These are phyloP conservation scores for Okamejei kenojei DNA, from an alignment of 2,797 vertebrate genomes.

Conservation along the genomic window DNA sequence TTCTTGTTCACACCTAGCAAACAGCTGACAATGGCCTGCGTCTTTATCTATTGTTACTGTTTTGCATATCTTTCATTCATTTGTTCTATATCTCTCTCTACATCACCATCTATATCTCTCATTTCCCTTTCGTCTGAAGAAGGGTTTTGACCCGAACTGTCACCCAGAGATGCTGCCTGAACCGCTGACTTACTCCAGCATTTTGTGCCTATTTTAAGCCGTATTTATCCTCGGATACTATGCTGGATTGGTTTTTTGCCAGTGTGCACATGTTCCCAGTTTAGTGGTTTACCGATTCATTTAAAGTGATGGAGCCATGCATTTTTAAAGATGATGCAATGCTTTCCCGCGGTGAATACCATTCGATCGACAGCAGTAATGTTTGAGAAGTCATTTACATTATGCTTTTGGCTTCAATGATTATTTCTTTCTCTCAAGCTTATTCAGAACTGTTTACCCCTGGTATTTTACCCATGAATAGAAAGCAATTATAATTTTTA, in stretches of 20 bases:
- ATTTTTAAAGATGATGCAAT: constrained; percentile 37
- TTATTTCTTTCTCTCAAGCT: not conserved
- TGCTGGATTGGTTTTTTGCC: constrained; percentile 19
- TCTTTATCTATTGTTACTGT: too few species aligned
- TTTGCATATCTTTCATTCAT: too few species aligned
- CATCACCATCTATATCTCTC: too few species aligned
- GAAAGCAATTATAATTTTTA: not conserved
- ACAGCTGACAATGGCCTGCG: too few species aligned
- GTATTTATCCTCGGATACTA: constrained; percentile 9
- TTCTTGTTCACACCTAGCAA: too few species aligned
- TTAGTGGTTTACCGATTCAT: constrained; percentile 5
- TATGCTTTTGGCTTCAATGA: constrained; percentile 19
- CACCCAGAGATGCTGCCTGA: too few species aligned
- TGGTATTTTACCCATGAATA: not conserved
- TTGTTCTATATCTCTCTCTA: too few species aligned
- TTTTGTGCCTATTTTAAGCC: not conserved
- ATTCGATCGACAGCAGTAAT: constrained; percentile 19
- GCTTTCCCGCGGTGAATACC: constrained; percentile 6
- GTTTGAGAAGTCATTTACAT: constrained; percentile 21
- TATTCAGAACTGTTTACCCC: not conserved
- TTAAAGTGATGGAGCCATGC: not conserved
- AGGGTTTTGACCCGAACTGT: too few species aligned
- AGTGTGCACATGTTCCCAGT: not conserved
- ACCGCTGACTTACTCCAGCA: too few species aligned
- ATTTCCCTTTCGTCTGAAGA: too few species aligned